These are phyloP conservation scores for Phyllostomus hastatus DNA, from an alignment of 2,113 vertebrate genomes.

Conservation along the genomic window DNA sequence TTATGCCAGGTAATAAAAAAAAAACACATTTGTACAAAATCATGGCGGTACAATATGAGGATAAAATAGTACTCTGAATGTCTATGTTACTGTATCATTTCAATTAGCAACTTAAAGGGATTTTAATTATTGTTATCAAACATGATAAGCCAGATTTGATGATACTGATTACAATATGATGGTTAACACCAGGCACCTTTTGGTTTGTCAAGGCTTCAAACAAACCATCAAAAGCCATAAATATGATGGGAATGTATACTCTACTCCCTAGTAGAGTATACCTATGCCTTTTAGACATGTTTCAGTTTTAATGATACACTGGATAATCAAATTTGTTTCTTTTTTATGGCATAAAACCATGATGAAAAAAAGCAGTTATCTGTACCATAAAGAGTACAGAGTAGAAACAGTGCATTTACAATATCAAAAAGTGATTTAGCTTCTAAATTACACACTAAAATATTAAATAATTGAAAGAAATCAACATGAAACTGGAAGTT, in stretches of 20 bases:
- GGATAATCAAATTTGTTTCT: neutral
- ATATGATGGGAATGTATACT: conserved; percentile 35
- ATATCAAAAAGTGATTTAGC: neutral
- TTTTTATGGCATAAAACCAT: neutral
- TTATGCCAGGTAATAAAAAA: conserved; percentile 52
- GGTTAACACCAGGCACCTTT: conserved; percentile 2
- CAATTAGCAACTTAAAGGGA: conserved; percentile 67
- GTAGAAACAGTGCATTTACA: neutral
- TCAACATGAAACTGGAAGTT: neutral
- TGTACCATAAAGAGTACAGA: neutral
- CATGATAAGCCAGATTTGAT: conserved; percentile 40
- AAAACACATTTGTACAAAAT: conserved; percentile 60
- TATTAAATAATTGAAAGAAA: neutral
- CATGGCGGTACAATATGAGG: conserved; percentile 18
- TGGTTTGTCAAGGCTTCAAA: conserved; percentile 39
- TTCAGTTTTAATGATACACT: neutral
- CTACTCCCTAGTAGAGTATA: neutral
- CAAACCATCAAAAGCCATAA: conserved; percentile 38
- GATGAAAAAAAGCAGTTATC: neutral
- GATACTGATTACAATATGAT: conserved; percentile 69
- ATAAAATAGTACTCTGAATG: conserved; percentile 50
- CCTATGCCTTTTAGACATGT: neutral
- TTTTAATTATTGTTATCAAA: conserved; percentile 66
- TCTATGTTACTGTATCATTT: conserved; percentile 60
- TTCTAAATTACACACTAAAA: neutral